Base-by-base conservation (phyloP, 2,888 invertebrate genomes). In the Bombyx huttoni region DNA sequence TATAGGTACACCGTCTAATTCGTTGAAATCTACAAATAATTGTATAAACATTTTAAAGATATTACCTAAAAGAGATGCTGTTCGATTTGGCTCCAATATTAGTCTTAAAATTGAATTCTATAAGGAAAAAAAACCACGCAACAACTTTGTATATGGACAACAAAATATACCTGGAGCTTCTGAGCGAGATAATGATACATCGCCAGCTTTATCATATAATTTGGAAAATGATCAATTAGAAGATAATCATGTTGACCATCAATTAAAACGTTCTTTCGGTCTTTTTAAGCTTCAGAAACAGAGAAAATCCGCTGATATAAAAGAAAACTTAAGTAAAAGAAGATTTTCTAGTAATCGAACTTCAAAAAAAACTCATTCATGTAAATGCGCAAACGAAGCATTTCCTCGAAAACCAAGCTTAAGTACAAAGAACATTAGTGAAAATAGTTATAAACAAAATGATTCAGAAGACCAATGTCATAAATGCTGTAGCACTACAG, bases 61-160 rank as follows among this genome's bases (percentile, higher is more conserved):
- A 7, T 14, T 47, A 24, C 47, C 47, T n/a, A 13, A 14, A 49
- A 56, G 13, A 56, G 62, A 67, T 54, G 57, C 58, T 14, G 62
- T 67, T 6, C 56, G 58, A 50, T 58, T 68, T 46, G 59, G 63
- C 13, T 72, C 73, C 1, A 58, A 59, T 7, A 65, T 66, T 51
- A 62, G 59, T 54, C 65, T 70, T 48, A 60, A 64, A 48, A 54
- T 74, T 33, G 63, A 68, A 53, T 65, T 69, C 58, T 61, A 56
- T 47, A 69, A 67, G 60, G 56, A 63, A 46, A 47, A 34, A 13
- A 46, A 13, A 34, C 7, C n/a, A 8, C 2, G 34, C 46, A 33
- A 55, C 8, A 45, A 46, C 40, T 13, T 34, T 46, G 8, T 1
- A 6, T n/a, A 14, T 12, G 47, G 49, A 33, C 13, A 7, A 49